phyloP scores from a whole-genome alignment of 1,140 invertebrate genomes.

The Lepidurus couesii region DNA sequence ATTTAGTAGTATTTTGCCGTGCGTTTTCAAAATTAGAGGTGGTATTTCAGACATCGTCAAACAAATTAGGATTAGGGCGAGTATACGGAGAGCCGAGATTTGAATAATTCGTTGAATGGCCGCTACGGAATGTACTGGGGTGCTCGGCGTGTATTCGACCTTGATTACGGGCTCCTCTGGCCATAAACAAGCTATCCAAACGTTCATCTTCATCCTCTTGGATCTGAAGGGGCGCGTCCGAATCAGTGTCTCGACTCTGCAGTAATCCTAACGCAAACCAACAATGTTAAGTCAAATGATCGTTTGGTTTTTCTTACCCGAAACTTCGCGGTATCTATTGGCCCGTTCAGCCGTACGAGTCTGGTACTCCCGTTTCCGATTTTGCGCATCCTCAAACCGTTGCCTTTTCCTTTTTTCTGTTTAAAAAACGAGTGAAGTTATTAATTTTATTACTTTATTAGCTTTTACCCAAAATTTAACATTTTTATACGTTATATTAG shows the following conservation, averaged over 20 bases:
- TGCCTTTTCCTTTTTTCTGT: slow-evolving; percentile 30
- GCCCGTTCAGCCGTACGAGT: not conserved
- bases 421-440: not conserved
- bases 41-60: not conserved
- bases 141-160: not conserved
- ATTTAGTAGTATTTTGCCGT: too few species aligned
- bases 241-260: slow-evolving; percentile 6
- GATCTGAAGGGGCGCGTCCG: not conserved
- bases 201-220: not conserved
- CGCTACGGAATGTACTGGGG: not conserved
- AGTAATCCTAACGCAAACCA: slow-evolving; percentile 21
- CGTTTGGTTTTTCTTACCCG: slow-evolving; percentile 21
- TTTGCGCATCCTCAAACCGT: slow-evolving; percentile 23
- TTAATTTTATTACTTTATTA: too few species aligned
- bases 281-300: not conserved
- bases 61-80: not conserved
- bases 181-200: slow-evolving; percentile 12
- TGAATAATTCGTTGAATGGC: slow-evolving; percentile 15
- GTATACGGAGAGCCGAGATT: not conserved
- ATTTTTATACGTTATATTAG: too few species aligned
- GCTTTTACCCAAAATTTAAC: too few species aligned
- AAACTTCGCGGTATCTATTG: slow-evolving; percentile 26
- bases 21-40: too few species aligned
- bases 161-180: slow-evolving; percentile 22
- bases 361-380: slow-evolving; percentile 20